Conservation (phyloP, 2,888 invertebrate genomes). For the Acrobasis consociella region DNA sequence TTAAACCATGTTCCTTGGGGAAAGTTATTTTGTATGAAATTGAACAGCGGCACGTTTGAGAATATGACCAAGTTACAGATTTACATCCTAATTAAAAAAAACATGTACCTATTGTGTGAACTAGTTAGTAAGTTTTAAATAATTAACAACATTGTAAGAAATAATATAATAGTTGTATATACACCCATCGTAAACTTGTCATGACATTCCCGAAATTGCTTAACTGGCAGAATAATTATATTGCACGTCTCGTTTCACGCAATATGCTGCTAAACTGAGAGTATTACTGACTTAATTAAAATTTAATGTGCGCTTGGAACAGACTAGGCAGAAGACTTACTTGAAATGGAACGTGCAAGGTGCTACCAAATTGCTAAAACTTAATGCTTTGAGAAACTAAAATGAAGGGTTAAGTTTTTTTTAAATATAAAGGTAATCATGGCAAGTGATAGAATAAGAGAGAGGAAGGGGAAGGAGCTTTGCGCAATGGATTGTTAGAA, state of each 20-base stretch:
- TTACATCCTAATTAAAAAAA: too few relatives aligned
- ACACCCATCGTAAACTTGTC: slow-evolving; percentile 26
- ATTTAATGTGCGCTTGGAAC: slow-evolving; percentile 14
- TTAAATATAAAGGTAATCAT: too few relatives aligned
- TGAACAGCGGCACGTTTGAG: too few relatives aligned
- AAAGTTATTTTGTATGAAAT: too few relatives aligned
- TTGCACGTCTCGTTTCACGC: slow-evolving; percentile 17
- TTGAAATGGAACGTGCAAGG: not conserved
- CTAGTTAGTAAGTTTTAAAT: not conserved
- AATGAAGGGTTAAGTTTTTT: too few relatives aligned
- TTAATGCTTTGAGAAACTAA: too few relatives aligned
- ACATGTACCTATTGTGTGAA: not conserved
- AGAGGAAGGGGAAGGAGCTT: too few relatives aligned
- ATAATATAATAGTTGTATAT: not conserved
- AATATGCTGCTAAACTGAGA: slow-evolving; percentile 14
- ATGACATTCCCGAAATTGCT: slow-evolving; percentile 23
- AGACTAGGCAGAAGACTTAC: slow-evolving; percentile 1
- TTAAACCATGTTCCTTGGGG: too few relatives aligned
- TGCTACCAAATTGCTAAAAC: not conserved
- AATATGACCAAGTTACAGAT: too few relatives aligned
- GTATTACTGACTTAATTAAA: slow-evolving; percentile 18
- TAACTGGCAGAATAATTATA: slow-evolving; percentile 29
- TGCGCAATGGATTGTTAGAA: too few relatives aligned
- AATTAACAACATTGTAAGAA: not conserved
- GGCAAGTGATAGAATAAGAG: too few relatives aligned